Evolutionary conservation across 2,113 vertebrate genomes (phyloP).

Genomic region (Epinephelus cyanopodus): DNA sequence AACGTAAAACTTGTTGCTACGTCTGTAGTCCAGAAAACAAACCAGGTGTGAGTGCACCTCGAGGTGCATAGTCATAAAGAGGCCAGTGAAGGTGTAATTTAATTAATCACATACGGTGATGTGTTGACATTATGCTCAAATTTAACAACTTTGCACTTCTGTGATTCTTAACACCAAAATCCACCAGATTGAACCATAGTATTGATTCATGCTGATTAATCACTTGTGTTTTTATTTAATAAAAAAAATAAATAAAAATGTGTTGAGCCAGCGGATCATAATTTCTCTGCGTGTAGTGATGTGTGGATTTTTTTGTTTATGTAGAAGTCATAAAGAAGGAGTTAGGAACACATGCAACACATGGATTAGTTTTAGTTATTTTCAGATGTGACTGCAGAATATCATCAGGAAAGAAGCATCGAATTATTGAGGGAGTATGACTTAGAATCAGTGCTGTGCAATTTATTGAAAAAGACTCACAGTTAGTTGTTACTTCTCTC

Average conservation of each 20-base stretch:
- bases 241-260: not conserved
- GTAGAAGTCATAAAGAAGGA: not conserved
- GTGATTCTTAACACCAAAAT: not conserved
- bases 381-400: not conserved
- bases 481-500: too few species aligned
- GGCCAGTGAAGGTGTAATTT: not conserved
- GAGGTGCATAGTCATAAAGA: slow-evolving; percentile 3
- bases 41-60: slow-evolving; percentile 18
- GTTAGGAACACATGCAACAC: not conserved
- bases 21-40: slow-evolving; percentile 20
- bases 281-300: not conserved
- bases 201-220: not conserved
- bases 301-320: not conserved
- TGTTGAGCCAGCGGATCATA: not conserved
- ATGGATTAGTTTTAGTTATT: slow-evolving; percentile 6
- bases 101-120: not conserved
- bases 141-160: not conserved
- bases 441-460: not conserved
- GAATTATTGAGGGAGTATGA: not conserved
- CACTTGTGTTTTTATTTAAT: not conserved
- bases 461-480: too few species aligned
- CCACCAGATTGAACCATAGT: not conserved
- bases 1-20: not conserved
- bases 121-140: not conserved
- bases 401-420: not conserved